These are phyloP conservation scores for Andrena marginata DNA, from an alignment of 2,888 invertebrate species.

Conservation along the genomic window DNA sequence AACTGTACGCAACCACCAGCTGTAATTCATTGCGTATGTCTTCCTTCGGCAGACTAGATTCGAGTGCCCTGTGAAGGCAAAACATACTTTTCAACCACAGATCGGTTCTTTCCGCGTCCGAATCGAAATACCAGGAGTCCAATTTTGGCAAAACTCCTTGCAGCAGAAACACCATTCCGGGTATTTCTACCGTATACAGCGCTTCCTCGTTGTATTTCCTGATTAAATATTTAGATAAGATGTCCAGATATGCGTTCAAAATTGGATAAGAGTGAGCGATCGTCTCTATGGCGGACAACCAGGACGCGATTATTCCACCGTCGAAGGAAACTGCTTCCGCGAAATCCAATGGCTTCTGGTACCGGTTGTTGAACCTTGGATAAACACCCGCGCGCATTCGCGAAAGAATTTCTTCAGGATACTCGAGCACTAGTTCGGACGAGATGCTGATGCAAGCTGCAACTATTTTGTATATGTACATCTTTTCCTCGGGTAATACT, in stretches of 20 bases:
- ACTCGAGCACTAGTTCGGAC: slow-evolving; percentile 80
- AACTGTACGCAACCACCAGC: slow-evolving; percentile 82
- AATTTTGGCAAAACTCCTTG: slow-evolving; percentile 83
- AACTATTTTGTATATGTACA: slow-evolving; percentile 81
- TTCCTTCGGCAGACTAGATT: slow-evolving; percentile 77
- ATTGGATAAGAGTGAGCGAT: slow-evolving; percentile 83
- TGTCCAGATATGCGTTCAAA: slow-evolving; percentile 82
- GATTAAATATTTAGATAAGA: slow-evolving; percentile 80
- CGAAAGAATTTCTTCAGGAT: slow-evolving; percentile 82
- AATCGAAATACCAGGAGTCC: slow-evolving; percentile 83
- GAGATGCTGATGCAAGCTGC: slow-evolving; percentile 80
- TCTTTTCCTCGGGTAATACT: slow-evolving; percentile 73
- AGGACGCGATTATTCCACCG: slow-evolving; percentile 82
- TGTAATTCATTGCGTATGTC: slow-evolving; percentile 82
- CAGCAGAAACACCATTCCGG: slow-evolving; percentile 83
- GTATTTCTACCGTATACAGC: slow-evolving; percentile 82
- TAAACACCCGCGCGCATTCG: slow-evolving; percentile 82
- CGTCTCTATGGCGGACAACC: slow-evolving; percentile 83
- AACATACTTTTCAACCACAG: slow-evolving; percentile 82
- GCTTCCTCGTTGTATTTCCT: slow-evolving; percentile 81
- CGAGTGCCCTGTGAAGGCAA: slow-evolving; percentile 82
- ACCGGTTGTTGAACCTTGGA: slow-evolving; percentile 82
- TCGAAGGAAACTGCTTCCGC: slow-evolving; percentile 83
- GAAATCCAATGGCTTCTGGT: slow-evolving; percentile 80
- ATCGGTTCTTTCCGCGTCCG: slow-evolving; percentile 81